Conservation (phyloP, 2,797 vertebrate species). For the Manis crassicaudata region DNA sequence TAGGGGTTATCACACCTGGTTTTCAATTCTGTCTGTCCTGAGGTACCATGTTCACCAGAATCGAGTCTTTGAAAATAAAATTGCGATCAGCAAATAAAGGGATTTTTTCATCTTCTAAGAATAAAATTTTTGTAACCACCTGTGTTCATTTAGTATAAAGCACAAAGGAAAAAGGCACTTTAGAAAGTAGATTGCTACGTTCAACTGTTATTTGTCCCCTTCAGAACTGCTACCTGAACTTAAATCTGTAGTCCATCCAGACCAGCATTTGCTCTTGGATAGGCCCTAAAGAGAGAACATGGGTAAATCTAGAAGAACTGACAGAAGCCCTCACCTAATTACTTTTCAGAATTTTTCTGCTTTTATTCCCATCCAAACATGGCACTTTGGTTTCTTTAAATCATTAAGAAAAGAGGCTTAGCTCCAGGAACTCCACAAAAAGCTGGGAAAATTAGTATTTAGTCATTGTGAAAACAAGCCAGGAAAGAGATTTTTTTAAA, state of each 20-base stretch:
- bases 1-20: neutral
- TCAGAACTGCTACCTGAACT: neutral
- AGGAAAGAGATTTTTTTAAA: neutral
- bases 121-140: neutral
- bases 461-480: neutral
- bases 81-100: neutral
- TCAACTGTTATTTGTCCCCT: neutral
- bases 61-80: neutral
- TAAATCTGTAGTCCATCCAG: neutral
- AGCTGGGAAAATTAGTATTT: neutral
- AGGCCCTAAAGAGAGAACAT: neutral
- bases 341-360: neutral
- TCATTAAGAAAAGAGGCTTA: neutral
- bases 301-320: neutral
- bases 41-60: neutral
- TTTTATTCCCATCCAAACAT: constrained; percentile 15
- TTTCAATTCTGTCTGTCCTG: neutral
- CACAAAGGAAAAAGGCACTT: neutral
- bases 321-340: neutral
- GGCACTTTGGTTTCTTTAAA: constrained; percentile 22
- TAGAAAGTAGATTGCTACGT: neutral
- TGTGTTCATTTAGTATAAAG: neutral
- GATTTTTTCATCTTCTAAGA: neutral
- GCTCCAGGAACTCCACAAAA: neutral
- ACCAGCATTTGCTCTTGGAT: neutral